Percentiles rank a stretch among this genome's conserved stretches.
These are phyloP conservation scores for Apis mellifera DNA, from an alignment of 1,140 invertebrate genomes.

Conservation along the genomic window DNA sequence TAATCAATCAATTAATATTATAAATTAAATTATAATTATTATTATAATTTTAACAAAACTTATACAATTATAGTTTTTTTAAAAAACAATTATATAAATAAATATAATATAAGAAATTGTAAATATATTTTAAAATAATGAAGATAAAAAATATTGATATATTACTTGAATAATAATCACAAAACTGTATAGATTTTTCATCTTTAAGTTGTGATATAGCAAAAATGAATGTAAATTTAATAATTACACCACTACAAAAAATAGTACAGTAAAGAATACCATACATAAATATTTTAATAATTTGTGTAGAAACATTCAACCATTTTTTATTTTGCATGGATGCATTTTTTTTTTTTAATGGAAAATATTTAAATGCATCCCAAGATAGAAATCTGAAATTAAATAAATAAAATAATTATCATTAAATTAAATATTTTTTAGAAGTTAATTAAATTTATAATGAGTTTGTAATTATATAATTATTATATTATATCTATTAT, in stretches of 20 bases:
- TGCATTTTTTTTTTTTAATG: slow-evolving; percentile 90
- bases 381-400: slow-evolving; percentile 89
- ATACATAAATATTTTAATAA: slow-evolving; percentile 91
- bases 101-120: neutral
- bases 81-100: slow-evolving; percentile 73
- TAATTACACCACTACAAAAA: slow-evolving; percentile 87
- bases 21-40: no score
- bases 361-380: slow-evolving; percentile 94
- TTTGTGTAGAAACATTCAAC: slow-evolving; percentile 89
- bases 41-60: neutral
- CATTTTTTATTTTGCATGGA: slow-evolving; percentile 92
- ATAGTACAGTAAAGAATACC: slow-evolving; percentile 90
- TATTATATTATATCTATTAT: no score
- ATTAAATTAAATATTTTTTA: neutral
- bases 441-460: neutral
- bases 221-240: slow-evolving; percentile 91
- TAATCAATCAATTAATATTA: no score
- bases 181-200: slow-evolving; percentile 86
- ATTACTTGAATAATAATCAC: slow-evolving; percentile 88
- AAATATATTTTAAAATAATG: neutral
- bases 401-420: neutral
- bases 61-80: neutral
- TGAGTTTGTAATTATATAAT: no score
- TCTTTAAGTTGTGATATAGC: slow-evolving; percentile 92
- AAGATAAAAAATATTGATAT: neutral